phyloP scores from a whole-genome alignment of 2,888 invertebrate species.

The Andrena bucephala region DNA sequence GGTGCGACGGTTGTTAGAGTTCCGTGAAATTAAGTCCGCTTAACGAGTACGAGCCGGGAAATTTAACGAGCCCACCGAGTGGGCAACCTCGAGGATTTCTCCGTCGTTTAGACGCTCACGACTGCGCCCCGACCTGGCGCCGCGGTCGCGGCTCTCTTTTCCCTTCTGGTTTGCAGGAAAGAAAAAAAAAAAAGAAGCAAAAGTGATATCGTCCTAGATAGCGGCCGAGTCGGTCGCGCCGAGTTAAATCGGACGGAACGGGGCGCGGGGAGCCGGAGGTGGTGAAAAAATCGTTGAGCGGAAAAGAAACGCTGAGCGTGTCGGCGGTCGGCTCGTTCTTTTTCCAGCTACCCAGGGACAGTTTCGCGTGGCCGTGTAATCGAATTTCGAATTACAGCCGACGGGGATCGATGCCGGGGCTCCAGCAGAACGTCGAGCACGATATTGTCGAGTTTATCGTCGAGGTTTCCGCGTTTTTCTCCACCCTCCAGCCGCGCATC shows the following conservation, averaged over 20 bases:
- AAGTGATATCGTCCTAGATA: slow-evolving; percentile 41
- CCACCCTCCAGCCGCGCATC: neutral
- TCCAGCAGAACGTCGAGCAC: neutral
- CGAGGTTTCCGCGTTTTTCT: too few species aligned
- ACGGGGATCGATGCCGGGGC: neutral
- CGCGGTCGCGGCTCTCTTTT: neutral
- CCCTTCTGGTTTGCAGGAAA: neutral
- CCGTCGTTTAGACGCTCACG: slow-evolving; percentile 28
- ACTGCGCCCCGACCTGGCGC: neutral
- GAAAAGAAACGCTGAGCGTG: neutral
- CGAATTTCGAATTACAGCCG: neutral
- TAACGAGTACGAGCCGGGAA: slow-evolving; percentile 59
- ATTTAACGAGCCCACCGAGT: slow-evolving; percentile 54
- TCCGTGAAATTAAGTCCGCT: slow-evolving; percentile 67
- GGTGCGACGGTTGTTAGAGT: slow-evolving; percentile 61
- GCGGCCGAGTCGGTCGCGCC: slow-evolving; percentile 17
- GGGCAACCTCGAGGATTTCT: slow-evolving; percentile 28
- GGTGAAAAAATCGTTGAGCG: neutral
- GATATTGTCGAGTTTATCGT: too few species aligned
- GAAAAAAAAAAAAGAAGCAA: neutral
- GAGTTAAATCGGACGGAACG: slow-evolving; percentile 47
- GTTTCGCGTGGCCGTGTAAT: neutral
- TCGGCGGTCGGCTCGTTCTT: neutral
- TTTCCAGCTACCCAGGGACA: neutral
- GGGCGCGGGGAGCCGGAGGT: neutral